Percentiles rank a stretch among this genome's conserved stretches.
Conservation (phyloP, 2,113 vertebrate species). For the Oenanthe melanoleuca region DNA sequence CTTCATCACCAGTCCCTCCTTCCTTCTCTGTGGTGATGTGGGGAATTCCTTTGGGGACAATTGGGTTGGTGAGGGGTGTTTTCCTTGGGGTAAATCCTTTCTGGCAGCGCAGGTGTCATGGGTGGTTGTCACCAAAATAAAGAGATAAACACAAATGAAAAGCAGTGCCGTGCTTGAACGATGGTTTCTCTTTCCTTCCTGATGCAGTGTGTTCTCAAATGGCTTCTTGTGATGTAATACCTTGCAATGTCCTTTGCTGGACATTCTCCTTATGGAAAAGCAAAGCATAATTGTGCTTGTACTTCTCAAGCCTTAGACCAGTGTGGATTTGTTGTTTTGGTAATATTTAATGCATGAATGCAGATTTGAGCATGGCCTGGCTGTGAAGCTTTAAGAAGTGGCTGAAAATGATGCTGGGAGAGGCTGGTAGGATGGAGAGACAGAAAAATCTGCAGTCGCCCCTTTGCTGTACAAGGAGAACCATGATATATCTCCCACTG, state of each 20-base stretch:
- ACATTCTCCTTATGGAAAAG: constrained; percentile 45
- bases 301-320: not conserved
- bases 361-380: constrained; percentile 69
- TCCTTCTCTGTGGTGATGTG: not conserved
- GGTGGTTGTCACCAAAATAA: not conserved
- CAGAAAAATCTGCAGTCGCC: not conserved
- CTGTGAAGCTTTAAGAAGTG: not conserved
- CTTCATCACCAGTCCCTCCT: not conserved
- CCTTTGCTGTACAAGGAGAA: not conserved
- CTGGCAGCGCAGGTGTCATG: not conserved
- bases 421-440: constrained; percentile 66
- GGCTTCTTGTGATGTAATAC: not conserved
- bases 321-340: constrained; percentile 18
- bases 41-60: fast-evolving
- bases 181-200: constrained; percentile 42
- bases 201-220: constrained; percentile 14
- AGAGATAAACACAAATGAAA: not conserved
- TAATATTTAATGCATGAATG: constrained; percentile 45
- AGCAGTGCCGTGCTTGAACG: not conserved
- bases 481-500: not conserved
- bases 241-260: not conserved
- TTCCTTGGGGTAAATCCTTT: not conserved
- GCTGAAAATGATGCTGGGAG: constrained; percentile 44
- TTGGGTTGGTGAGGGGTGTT: not conserved
- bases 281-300: constrained; percentile 51